Percentiles rank a stretch among this genome's conserved stretches.
Evolutionary conservation across 2,888 invertebrate species (phyloP).

Genomic region (Azorinus chamasolen): DNA sequence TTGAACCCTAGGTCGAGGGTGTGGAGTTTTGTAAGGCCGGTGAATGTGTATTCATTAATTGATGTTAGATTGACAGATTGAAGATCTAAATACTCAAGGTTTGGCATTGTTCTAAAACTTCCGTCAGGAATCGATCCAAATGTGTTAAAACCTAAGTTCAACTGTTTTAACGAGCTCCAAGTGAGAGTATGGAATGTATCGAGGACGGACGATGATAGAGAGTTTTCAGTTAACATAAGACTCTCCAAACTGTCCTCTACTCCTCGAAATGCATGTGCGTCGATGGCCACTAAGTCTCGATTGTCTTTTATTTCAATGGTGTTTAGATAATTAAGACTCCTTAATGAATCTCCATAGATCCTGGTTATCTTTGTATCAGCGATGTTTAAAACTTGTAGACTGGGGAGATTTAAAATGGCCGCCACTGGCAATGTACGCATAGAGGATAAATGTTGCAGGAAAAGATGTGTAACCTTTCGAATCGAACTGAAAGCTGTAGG

Average conservation of each 20-base stretch:
- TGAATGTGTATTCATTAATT: conserved; percentile 67
- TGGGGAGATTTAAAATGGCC: conserved; percentile 24
- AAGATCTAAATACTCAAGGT: conserved; percentile 68
- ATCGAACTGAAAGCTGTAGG: conserved; percentile 25
- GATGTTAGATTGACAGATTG: conserved; percentile 63
- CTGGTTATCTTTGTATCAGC: conserved; percentile 30
- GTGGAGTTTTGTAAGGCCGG: conserved; percentile 68
- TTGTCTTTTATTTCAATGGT: conserved; percentile 37
- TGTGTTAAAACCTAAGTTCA: conserved; percentile 67
- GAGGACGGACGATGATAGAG: not conserved
- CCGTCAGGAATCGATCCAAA: conserved; percentile 62
- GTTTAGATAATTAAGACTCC: conserved; percentile 24
- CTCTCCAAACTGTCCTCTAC: conserved; percentile 40
- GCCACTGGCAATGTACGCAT: conserved; percentile 34
- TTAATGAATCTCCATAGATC: conserved; percentile 29
- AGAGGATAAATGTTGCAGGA: conserved; percentile 11
- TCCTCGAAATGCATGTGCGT: conserved; percentile 35
- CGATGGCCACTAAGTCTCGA: conserved; percentile 18
- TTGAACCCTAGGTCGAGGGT: conserved; percentile 67
- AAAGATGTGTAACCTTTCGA: conserved; percentile 25
- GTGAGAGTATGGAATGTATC: conserved; percentile 29
- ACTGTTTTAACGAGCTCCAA: conserved; percentile 63
- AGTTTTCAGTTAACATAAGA: conserved; percentile 27
- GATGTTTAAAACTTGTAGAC: conserved; percentile 24
- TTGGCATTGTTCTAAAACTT: conserved; percentile 69